Evolutionary conservation across 64 coral and sea anemone species (phyloP), one percentile per base, ranked within the genome.

Genomic region (Stylophora pistillata): DNA sequence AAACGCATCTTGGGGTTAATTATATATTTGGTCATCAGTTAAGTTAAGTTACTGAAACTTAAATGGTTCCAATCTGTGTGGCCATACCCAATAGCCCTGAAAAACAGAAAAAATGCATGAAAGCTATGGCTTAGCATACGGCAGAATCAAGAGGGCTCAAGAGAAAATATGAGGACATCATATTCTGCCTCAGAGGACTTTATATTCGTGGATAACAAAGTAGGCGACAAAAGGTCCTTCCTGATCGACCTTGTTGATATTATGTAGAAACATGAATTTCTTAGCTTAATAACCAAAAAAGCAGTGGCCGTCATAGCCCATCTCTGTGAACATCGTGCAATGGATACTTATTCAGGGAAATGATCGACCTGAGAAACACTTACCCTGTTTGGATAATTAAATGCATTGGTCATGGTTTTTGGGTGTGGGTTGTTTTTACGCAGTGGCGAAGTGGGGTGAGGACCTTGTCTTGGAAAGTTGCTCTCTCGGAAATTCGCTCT

Each of bases 1-100:
- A 47, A 47, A 0, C 3, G 29, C 28, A 31, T 15, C 12, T 61
- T 82, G 30, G 9, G 18, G 37, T 34, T 60, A 21, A 4, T 41
- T 63, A n/a, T n/a, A n/a, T 53, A 18, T 70, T 70, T 47, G 37
- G 7, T 23, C 75, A 56, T 15, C 10, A n/a, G 11, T 84, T 12
- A 5, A 10, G n/a, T n/a, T n/a, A n/a, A 26, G 62, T 84, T n/a
- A 84, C 26, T 70, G 18, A 54, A 84, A 90, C 0, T 84, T 73
- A 2, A 90, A 57, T 20, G 89, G 89, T 65, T 52, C 32, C 61
- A 90, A 72, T 63, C 69, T 62, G 55, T 90, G 89, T 20, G 89
- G 89, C 89, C 89, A 90, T n/a, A 90, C 71, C 89, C 89, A 90
- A 72, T 90, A 90, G 10, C 89, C 89, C 89, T 90, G 15, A 47